These are phyloP conservation scores for Euplagia quadripunctaria DNA, from an alignment of 2,888 invertebrate species.

Conservation along the genomic window DNA sequence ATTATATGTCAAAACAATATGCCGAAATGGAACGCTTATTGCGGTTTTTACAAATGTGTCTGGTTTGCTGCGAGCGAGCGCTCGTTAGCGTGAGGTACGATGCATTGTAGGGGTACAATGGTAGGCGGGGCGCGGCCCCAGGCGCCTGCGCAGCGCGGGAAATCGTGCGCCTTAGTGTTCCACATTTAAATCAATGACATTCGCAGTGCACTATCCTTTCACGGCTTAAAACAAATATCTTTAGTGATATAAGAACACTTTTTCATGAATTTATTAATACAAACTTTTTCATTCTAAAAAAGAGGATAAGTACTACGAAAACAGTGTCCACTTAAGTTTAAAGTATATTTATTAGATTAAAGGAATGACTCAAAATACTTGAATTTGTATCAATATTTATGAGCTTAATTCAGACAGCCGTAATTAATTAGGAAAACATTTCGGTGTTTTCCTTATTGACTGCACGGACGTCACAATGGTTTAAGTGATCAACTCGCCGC, in stretches of 20 bases:
- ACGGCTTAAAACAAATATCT: slow-evolving; percentile 19
- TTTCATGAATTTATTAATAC: no score
- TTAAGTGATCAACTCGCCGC: no score
- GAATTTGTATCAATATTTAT: no score
- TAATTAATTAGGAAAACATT: no score
- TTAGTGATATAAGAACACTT: neutral
- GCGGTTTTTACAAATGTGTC: slow-evolving; percentile 86
- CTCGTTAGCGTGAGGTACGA: slow-evolving; percentile 86
- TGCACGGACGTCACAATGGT: no score
- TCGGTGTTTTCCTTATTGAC: no score
- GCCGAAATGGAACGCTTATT: slow-evolving; percentile 86
- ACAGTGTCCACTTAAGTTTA: no score
- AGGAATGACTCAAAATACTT: no score
- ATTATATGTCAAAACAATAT: slow-evolving; percentile 88
- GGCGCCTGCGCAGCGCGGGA: slow-evolving; percentile 72
- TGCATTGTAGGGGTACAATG: slow-evolving; percentile 83
- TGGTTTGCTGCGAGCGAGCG: slow-evolving; percentile 83
- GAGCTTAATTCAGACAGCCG: no score
- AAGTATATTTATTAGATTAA: no score
- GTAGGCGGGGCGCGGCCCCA: slow-evolving; percentile 76
- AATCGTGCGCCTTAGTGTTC: slow-evolving; percentile 62
- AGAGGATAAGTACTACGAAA: no score
- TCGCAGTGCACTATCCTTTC: slow-evolving; percentile 60
- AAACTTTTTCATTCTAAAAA: no score
- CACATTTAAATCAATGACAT: slow-evolving; percentile 79